Evolutionary conservation across 2,797 vertebrate species (phyloP).

Genomic region (Crocodylus rhombifer): DNA sequence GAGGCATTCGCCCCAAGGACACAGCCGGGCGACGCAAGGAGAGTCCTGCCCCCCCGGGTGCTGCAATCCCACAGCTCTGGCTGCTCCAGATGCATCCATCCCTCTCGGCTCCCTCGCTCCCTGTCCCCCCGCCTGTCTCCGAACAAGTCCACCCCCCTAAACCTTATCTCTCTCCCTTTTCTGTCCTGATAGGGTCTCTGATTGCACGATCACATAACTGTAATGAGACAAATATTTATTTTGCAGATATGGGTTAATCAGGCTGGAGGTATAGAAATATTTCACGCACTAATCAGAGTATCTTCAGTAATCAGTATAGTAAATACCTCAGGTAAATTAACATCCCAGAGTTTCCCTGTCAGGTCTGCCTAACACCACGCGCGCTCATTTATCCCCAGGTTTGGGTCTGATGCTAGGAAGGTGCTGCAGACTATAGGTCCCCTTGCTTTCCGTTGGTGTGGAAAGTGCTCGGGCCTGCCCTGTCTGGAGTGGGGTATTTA

Average conservation of each 20-base stretch:
- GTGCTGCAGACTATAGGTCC: conserved; percentile 44
- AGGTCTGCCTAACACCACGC: conserved; percentile 69
- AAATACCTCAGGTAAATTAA: conserved; percentile 78
- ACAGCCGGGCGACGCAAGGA: conserved; percentile 30
- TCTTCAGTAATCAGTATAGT: conserved; percentile 78
- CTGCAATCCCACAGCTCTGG: not conserved
- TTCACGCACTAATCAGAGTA: conserved; percentile 76
- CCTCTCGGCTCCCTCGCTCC: conserved; percentile 10
- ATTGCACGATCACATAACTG: conserved; percentile 66
- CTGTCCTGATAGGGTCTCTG: conserved; percentile 67
- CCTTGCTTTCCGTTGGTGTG: conserved; percentile 36
- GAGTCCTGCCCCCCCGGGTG: conserved; percentile 6
- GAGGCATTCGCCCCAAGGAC: conserved; percentile 45
- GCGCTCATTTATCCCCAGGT: conserved; percentile 68
- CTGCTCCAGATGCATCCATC: not conserved
- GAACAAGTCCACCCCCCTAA: not conserved
- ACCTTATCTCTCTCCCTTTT: conserved; percentile 51
- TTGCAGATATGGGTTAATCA: conserved; percentile 79
- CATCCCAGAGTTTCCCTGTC: conserved; percentile 73
- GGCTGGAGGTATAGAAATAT: conserved; percentile 76
- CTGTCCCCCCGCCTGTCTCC: not conserved
- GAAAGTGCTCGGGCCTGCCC: conserved; percentile 33
- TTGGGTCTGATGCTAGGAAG: conserved; percentile 52
- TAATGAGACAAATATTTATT: conserved; percentile 80
- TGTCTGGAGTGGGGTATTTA: conserved; percentile 64